phyloP scores from a whole-genome alignment of 2,113 vertebrate genomes.

The Amia ocellicauda region DNA sequence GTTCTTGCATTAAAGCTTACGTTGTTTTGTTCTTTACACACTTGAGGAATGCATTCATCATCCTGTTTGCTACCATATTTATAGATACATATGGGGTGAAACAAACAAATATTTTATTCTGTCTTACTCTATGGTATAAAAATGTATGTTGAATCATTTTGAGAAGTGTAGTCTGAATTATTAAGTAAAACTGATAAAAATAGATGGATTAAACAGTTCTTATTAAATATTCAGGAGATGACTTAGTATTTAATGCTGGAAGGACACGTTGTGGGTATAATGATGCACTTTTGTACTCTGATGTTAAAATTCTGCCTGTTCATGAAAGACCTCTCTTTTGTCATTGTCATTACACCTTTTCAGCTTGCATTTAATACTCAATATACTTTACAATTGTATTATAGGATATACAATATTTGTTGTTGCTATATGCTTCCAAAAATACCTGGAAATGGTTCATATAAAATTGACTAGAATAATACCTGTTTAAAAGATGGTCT shows the following conservation, averaged over 20 bases:
- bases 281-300: not conserved
- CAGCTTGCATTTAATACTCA: too few species aligned
- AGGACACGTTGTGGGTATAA: constrained; percentile 13
- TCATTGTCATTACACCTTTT: too few species aligned
- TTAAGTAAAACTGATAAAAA: constrained; percentile 61
- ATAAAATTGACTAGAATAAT: too few species aligned
- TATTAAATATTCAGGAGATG: constrained; percentile 56
- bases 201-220: constrained; percentile 50
- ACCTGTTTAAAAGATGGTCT: too few species aligned
- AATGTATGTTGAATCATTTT: constrained; percentile 5
- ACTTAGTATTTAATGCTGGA: constrained; percentile 40
- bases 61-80: not conserved
- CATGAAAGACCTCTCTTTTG: too few species aligned
- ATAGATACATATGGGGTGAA: not conserved
- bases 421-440: too few species aligned
- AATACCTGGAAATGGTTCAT: too few species aligned
- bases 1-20: too few species aligned
- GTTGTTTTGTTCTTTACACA: too few species aligned
- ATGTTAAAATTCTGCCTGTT: constrained; percentile 5
- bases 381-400: too few species aligned
- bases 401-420: too few species aligned
- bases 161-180: constrained; percentile 46
- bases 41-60: constrained; percentile 7
- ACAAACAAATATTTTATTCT: too few species aligned
- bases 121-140: not conserved